Evolutionary conservation across 2,113 vertebrate species (phyloP), one percentile per base, ranked within the genome.

Genomic region (Speoplatyrhinus poulsoni): DNA sequence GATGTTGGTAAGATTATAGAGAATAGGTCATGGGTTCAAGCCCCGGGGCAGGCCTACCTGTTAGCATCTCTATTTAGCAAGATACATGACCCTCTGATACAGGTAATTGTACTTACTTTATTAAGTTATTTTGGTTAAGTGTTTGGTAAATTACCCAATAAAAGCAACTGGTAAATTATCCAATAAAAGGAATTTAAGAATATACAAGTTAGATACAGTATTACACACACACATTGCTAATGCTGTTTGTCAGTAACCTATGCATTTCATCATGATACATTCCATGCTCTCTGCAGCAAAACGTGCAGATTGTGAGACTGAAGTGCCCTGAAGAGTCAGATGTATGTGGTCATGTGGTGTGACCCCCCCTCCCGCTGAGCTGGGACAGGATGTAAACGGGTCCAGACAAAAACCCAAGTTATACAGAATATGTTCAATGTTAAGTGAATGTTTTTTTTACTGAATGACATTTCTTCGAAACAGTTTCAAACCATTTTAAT

Each of bases 341-440:
- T 76, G 32, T 64, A 2, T 74, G 62, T 56, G 78, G 83, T 57
- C 65, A 3, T n/a, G 50, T 65, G 32, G 8, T 17, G 41, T 15
- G 15, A 8, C 13, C 15, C 60, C 6, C 9, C 4, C 60, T 19
- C 9, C 6, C 3, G 16, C 36, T 16, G 47, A 46, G 13, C 10
- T 32, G 4, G 13, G 13, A 52, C 49, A 52, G 11, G 49, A 15
- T 11, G 49, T 15, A 11, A 52, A 15, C 11, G 3, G 9, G 49
- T 15, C 49, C 36, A 41, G 7, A 1, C 36, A 41, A 41, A 41
- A 41, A 5, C 19, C 19, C 19, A 19, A 41, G 19, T 19, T 19
- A 19, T 19, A 26, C 26, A 26, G 19, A 19, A 19, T 19, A 19
- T 19, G 26, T 26, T 26, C 26, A 26, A 26, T 26, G 26, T 26